A percentile compares a stretch with the other conserved stretches of the same genome.
These are phyloP conservation scores for Parazoanthus darwini DNA, from an alignment of 92 coral and sea anemone species.

Conservation along the genomic window DNA sequence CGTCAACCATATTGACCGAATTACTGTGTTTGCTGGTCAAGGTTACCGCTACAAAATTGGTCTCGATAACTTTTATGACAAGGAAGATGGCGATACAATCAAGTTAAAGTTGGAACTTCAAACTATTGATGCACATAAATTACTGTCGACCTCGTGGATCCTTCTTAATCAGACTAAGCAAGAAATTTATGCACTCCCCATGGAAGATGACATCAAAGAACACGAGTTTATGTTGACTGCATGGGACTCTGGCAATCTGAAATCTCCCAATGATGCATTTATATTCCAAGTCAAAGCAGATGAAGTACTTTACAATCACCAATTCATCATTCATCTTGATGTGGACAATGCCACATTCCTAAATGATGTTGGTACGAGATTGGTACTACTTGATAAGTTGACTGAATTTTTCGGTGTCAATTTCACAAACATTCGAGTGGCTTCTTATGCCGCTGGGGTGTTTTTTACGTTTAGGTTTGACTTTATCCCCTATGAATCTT, in stretches of 20 bases:
- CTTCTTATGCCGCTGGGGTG: constrained; percentile 67
- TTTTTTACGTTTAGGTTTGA: constrained; percentile 74
- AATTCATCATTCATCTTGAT: constrained; percentile 64
- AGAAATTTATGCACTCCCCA: constrained; percentile 75
- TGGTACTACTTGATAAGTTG: constrained; percentile 63
- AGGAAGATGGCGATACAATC: constrained; percentile 78
- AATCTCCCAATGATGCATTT: constrained; percentile 63
- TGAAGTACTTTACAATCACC: constrained; percentile 57
- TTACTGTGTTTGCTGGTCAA: constrained; percentile 58
- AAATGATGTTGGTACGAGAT: constrained; percentile 72
- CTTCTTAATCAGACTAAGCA: constrained; percentile 60
- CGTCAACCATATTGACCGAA: constrained; percentile 19
- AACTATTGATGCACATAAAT: constrained; percentile 43
- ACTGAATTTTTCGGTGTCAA: constrained; percentile 71
- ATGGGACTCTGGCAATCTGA: constrained; percentile 66
- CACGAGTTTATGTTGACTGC: constrained; percentile 74
- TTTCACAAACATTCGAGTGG: constrained; percentile 70
- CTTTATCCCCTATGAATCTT: constrained; percentile 62
- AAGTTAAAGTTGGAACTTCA: constrained; percentile 60
- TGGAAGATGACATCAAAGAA: constrained; percentile 43
- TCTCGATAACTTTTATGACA: constrained; percentile 65
- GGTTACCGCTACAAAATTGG: constrained; percentile 63
- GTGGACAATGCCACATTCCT: constrained; percentile 70
- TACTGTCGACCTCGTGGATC: constrained; percentile 76
- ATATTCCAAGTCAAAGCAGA: constrained; percentile 67